Evolutionary conservation across 2,888 invertebrate genomes (phyloP).

Genomic region (Mythimna ferrago): DNA sequence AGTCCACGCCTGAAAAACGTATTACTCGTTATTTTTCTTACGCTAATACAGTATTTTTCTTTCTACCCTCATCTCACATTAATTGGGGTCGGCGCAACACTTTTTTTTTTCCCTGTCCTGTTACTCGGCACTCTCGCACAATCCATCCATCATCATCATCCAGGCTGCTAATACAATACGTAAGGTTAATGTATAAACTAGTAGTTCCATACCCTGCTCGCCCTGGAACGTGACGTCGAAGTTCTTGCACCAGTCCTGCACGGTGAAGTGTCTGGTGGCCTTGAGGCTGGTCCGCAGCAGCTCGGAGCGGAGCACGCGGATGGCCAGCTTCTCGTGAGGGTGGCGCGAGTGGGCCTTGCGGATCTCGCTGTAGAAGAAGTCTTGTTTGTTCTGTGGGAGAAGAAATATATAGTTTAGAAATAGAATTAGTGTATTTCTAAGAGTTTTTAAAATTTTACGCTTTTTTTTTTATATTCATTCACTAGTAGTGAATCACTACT

Average conservation of each 20-base stretch:
- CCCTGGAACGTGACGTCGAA: conserved; percentile 98
- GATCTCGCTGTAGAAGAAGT: conserved; percentile 95
- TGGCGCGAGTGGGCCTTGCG: conserved; percentile 96
- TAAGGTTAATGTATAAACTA: too few relatives aligned
- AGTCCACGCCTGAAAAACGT: conserved; percentile 94
- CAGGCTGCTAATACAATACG: too few relatives aligned
- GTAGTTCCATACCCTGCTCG: conserved; percentile 94
- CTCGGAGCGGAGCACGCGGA: conserved; percentile 95
- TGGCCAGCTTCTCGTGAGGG: conserved; percentile 95
- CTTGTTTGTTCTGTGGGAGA: conserved; percentile 91
- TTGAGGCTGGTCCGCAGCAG: conserved; percentile 96
- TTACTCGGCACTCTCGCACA: too few relatives aligned
- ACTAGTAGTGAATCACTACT: too few relatives aligned
- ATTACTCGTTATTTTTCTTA: too few relatives aligned
- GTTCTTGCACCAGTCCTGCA: conserved; percentile 98
- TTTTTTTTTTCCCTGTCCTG: too few relatives aligned
- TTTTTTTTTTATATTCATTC: too few relatives aligned
- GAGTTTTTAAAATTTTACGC: not conserved
- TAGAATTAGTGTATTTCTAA: too few relatives aligned
- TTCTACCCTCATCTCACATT: too few relatives aligned
- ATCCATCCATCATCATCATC: too few relatives aligned
- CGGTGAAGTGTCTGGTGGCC: conserved; percentile 95
- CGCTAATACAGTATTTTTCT: too few relatives aligned
- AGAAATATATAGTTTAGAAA: not conserved
- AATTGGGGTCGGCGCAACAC: too few relatives aligned